Base-by-base conservation (phyloP, 2,888 invertebrate species). In the Exephanes ischioxanthus region DNA sequence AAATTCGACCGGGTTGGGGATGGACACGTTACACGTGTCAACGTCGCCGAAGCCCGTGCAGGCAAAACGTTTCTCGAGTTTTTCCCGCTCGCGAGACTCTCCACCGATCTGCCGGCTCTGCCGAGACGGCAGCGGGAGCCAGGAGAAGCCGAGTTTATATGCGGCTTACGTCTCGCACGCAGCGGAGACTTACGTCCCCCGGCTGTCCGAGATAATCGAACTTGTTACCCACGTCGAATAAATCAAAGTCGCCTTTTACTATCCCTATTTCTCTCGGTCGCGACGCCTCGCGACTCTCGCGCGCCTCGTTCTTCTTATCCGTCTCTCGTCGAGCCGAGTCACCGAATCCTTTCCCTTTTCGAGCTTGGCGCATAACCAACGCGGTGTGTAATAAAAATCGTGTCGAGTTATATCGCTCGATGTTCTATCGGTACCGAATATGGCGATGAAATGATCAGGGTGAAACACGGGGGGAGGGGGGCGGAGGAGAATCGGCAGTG, bases 161-260 rank as follows among this genome's bases (percentile, higher is more conserved):
- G 86, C 87, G 80, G 87, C 85, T 89, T 87, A 88, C 85, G 83
- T 88, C 87, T 86, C 85, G 76, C 83, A 41, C 79, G 71, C 55
- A 26, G 83, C 72, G n/a, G 33, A 63, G 78, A 87, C 88, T 85
- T 80, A 86, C 83, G 85, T 86, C 85, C 76, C 63, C 72, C 82
- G 87, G 84, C 89, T 87, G 88, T 88, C 89, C 84, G 71, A 88
- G 88, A 89, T 89, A 90, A 90, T 90, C 88, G 89, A 88, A 89
- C 90, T 89, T 87, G 89, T 89, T 89, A 89, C 87, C 86, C 88
- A 87, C 83, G 85, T 87, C 87, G 88, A 87, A 90, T 90, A 89
- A 89, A 90, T 90, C 89, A 89, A 87, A 85, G 86, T 82, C 75
- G 41, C 66, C 53, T 79, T 71, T 75, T 33, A 61, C 63, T 33